Conservation (phyloP, 2,888 invertebrate species). For the Conchocele bisecta region DNA sequence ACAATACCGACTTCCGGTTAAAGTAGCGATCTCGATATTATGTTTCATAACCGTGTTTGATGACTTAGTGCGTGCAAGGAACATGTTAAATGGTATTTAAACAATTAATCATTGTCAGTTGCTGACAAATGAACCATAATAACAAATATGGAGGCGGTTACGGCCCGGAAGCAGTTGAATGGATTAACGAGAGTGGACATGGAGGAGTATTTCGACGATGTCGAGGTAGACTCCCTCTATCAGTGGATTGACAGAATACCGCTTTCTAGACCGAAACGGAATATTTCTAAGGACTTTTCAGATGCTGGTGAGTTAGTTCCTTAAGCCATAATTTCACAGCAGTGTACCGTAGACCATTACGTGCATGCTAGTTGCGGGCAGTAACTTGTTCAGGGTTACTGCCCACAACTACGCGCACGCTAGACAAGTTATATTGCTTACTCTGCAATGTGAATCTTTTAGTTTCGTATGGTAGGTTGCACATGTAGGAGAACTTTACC, state of each 20-base stretch:
- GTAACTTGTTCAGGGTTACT: too few relatives aligned
- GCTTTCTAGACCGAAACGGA: conserved; percentile 81
- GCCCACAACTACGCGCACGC: too few relatives aligned
- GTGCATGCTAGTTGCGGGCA: too few relatives aligned
- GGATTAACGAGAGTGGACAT: conserved; percentile 67
- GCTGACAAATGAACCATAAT: conserved; percentile 2
- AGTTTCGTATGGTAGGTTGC: too few relatives aligned
- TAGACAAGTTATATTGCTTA: too few relatives aligned
- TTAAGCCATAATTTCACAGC: too few relatives aligned
- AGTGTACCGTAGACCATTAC: too few relatives aligned
- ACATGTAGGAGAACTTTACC: too few relatives aligned
- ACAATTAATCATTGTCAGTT: conserved; percentile 15
- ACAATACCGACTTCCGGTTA: conserved; percentile 54
- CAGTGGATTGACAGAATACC: conserved; percentile 82
- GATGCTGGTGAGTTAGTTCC: conserved; percentile 81
- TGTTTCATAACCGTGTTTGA: neutral
- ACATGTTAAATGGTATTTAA: conserved; percentile 1
- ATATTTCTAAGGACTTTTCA: conserved; percentile 82
- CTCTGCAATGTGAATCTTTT: too few relatives aligned
- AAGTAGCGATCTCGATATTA: neutral
- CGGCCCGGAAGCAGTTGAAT: conserved; percentile 51
- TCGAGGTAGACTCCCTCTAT: conserved; percentile 81
- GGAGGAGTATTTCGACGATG: conserved; percentile 80
- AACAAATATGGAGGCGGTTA: conserved; percentile 52
- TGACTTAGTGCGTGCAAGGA: neutral